A percentile compares a stretch with the other conserved stretches of the same genome.
phyloP scores from a whole-genome alignment of 2,113 vertebrate species.

The Clarias batrachus region DNA sequence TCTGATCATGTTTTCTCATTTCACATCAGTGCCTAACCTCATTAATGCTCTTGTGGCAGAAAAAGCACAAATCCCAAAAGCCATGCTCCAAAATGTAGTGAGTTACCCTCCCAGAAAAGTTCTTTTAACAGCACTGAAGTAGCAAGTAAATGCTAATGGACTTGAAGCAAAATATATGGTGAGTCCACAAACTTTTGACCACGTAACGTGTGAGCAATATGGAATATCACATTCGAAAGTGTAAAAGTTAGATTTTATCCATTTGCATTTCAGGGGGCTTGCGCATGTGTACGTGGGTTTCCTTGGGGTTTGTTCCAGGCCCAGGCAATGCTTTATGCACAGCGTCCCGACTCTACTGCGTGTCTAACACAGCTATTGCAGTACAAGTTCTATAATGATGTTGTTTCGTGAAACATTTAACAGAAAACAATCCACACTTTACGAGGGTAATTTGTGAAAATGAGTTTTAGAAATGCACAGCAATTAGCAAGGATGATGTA shows the following conservation, averaged over 20 bases:
- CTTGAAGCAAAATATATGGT: neutral
- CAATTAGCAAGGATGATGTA: neutral
- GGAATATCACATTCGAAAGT: neutral
- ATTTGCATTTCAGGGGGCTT: neutral
- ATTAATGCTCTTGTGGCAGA: neutral
- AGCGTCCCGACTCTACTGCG: neutral
- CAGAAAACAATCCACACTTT: neutral
- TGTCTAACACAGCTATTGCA: neutral
- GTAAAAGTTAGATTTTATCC: neutral
- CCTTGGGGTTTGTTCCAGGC: neutral
- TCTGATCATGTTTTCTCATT: neutral
- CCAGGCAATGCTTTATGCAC: neutral
- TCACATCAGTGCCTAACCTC: neutral
- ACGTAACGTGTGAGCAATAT: neutral
- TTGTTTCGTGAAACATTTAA: neutral
- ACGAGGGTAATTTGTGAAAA: slow-evolving; percentile 15
- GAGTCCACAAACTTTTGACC: neutral
- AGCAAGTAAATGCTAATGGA: neutral
- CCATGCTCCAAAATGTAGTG: neutral
- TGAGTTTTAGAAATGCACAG: neutral
- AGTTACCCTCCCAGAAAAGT: neutral
- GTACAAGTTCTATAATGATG: neutral
- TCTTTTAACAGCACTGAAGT: neutral
- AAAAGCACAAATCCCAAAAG: neutral
- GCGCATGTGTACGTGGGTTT: neutral